These are phyloP conservation scores for Albula goreensis DNA, from an alignment of 2,113 vertebrate species.

Conservation along the genomic window DNA sequence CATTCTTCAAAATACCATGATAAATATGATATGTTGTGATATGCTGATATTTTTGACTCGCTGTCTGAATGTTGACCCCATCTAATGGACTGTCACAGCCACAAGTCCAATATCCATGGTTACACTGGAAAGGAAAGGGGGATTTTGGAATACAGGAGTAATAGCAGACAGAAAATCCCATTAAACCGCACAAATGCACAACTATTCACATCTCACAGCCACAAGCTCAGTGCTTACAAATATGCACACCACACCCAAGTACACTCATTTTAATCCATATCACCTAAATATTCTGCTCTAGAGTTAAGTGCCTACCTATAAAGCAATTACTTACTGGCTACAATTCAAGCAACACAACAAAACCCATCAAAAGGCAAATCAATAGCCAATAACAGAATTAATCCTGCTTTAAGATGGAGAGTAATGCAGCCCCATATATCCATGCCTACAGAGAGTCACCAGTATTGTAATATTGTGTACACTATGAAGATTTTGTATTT, in stretches of 20 bases:
- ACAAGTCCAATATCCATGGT: not conserved
- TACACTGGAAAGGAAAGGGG: not conserved
- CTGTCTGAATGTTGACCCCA: not conserved
- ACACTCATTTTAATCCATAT: not conserved
- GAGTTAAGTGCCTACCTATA: not conserved
- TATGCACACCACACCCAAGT: not conserved
- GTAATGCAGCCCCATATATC: not conserved
- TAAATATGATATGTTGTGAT: not conserved
- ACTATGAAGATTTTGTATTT: not conserved
- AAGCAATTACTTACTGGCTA: not conserved
- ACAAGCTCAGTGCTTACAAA: not conserved
- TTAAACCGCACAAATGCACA: not conserved
- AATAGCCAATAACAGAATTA: not conserved
- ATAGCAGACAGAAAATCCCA: not conserved
- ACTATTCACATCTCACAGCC: not conserved
- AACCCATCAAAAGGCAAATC: not conserved
- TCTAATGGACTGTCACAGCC: not conserved
- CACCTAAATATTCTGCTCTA: not conserved
- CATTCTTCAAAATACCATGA: slow-evolving; percentile 3
- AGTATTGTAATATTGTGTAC: not conserved
- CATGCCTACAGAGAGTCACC: not conserved
- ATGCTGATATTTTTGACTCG: not conserved
- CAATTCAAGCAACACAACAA: not conserved
- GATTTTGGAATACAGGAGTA: too few relatives aligned
- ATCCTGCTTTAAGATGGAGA: not conserved